These are phyloP conservation scores for Holotrichia oblita DNA, from an alignment of 1,140 invertebrate genomes.

Conservation along the genomic window DNA sequence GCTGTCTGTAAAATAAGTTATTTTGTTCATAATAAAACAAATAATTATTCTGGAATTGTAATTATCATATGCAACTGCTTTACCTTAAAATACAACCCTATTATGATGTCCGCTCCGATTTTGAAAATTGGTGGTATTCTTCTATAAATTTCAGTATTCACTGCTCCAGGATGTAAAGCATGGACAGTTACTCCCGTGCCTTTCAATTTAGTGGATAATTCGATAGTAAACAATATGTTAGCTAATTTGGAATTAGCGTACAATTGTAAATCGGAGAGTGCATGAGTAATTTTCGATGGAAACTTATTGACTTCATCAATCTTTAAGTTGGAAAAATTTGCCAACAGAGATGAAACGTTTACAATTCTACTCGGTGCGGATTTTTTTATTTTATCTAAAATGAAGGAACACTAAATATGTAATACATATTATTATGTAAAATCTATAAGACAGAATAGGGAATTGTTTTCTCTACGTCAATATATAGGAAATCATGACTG, in stretches of 20 bases:
- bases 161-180: slow-evolving; percentile 56
- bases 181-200: slow-evolving; percentile 59
- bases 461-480: too few species aligned
- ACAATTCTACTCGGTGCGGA: slow-evolving; percentile 72
- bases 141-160: slow-evolving; percentile 57
- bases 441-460: too few species aligned
- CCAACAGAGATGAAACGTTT: slow-evolving; percentile 74
- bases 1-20: slow-evolving; percentile 44
- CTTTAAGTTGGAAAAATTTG: slow-evolving; percentile 68
- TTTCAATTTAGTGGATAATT: slow-evolving; percentile 68
- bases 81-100: not conserved
- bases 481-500: too few species aligned
- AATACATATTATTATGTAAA: too few species aligned
- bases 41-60: too few species aligned
- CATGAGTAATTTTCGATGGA: not conserved
- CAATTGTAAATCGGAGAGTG: slow-evolving; percentile 11
- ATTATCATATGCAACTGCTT: too few species aligned
- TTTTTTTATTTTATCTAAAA: slow-evolving; percentile 64
- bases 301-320: slow-evolving; percentile 69
- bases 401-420: too few species aligned
- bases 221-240: slow-evolving; percentile 72
- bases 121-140: slow-evolving; percentile 46
- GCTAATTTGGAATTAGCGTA: slow-evolving; percentile 78
- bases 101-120: not conserved
- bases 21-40: too few species aligned